Conservation (phyloP, 2,797 vertebrate genomes). For the Etheostoma nigrum region DNA sequence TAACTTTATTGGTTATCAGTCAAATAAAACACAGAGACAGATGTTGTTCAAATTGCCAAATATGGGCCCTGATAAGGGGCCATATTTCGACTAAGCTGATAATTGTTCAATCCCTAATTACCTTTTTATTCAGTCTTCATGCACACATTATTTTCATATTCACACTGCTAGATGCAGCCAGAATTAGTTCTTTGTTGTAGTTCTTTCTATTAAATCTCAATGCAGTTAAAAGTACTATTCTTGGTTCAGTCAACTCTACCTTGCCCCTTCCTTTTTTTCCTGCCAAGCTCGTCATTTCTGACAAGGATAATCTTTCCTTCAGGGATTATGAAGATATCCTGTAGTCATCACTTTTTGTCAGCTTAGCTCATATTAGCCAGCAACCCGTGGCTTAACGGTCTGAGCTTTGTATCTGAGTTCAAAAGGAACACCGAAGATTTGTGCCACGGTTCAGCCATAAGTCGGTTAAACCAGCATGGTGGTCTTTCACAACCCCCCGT, state of each 20-base stretch:
- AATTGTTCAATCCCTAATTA: not conserved
- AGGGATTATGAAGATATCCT: slow-evolving; percentile 85
- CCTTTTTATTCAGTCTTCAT: slow-evolving; percentile 17
- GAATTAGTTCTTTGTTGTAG: not conserved
- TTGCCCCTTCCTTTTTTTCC: slow-evolving; percentile 53
- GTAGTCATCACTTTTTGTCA: slow-evolving; percentile 85
- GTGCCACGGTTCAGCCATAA: slow-evolving; percentile 71
- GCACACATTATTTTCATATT: slow-evolving; percentile 3
- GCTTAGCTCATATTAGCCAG: slow-evolving; percentile 86
- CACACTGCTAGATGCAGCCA: not conserved
- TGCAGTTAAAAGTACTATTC: slow-evolving; percentile 57
- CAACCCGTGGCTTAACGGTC: slow-evolving; percentile 79
- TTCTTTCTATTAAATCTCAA: slow-evolving; percentile 51
- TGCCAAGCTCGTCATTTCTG: slow-evolving; percentile 79
- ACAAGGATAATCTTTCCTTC: slow-evolving; percentile 83
- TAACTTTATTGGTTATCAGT: no score
- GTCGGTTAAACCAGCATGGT: slow-evolving; percentile 70
- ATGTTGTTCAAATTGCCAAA: no score
- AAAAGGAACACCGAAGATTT: slow-evolving; percentile 83
- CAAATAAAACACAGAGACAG: no score
- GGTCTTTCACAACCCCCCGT: slow-evolving; percentile 53
- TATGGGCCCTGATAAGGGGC: no score
- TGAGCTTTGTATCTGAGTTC: slow-evolving; percentile 82
- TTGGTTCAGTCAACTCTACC: slow-evolving; percentile 60
- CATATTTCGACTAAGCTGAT: no score